These are phyloP conservation scores for Spea multiplicata DNA, from an alignment of 2,113 vertebrate genomes.

Conservation along the genomic window DNA sequence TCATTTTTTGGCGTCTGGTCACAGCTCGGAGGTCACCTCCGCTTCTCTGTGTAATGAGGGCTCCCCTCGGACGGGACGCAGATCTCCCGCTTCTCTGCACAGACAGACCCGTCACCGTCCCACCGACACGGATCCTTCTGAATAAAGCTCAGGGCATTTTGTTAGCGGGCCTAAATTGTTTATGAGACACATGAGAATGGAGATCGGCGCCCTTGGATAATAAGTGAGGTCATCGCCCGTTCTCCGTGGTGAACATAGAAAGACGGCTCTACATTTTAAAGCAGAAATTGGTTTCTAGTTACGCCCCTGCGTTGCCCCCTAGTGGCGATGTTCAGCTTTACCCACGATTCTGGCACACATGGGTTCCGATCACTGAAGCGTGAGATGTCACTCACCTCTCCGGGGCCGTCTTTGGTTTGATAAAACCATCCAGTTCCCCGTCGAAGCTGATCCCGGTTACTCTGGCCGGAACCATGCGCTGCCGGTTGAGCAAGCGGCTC, in stretches of 20 bases:
- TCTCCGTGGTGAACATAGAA: neutral
- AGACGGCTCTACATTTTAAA: too few species aligned
- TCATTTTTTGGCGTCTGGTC: neutral
- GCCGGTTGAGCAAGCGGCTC: constrained; percentile 53
- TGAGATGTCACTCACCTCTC: constrained; percentile 48
- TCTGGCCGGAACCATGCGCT: constrained; percentile 54
- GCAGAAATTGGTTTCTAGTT: too few species aligned
- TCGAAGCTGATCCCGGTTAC: constrained; percentile 48
- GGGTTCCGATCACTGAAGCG: too few species aligned
- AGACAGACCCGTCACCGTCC: constrained; percentile 28
- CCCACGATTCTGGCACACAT: too few species aligned
- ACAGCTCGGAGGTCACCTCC: neutral
- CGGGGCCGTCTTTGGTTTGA: constrained; percentile 28
- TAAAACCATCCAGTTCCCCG: constrained; percentile 52
- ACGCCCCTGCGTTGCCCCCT: too few species aligned
- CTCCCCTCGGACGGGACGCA: neutral
- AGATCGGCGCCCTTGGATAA: neutral
- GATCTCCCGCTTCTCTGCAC: constrained; percentile 9
- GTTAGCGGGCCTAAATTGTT: constrained; percentile 21
- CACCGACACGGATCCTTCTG: constrained; percentile 23
- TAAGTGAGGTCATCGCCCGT: neutral
- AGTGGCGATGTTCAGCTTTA: too few species aligned
- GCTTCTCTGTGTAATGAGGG: neutral
- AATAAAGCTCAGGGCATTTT: constrained; percentile 23
- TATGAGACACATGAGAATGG: constrained; percentile 14